Conservation (phyloP, 2,797 vertebrate species). For the Girardinus metallicus region DNA sequence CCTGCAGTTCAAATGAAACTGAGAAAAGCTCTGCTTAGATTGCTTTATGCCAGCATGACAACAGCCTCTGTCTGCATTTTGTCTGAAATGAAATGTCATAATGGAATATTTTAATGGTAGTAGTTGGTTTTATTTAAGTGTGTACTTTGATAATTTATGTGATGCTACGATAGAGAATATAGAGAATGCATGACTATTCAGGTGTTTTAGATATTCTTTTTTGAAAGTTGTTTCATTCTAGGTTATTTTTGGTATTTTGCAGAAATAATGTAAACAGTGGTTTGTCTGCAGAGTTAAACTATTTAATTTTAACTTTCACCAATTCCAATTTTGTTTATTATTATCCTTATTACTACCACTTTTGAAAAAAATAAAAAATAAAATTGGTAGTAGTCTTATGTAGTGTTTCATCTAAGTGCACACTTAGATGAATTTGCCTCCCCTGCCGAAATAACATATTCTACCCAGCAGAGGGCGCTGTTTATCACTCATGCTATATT, state of each 20-base stretch:
- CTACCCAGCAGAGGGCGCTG: constrained; percentile 76
- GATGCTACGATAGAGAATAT: not conserved
- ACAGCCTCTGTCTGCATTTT: not conserved
- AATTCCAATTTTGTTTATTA: not conserved
- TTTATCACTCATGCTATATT: constrained; percentile 57
- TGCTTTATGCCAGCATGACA: constrained; percentile 14
- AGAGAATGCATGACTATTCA: constrained; percentile 19
- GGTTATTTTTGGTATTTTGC: not conserved
- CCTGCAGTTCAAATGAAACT: constrained; percentile 53
- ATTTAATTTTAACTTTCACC: not conserved
- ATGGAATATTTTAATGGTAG: not conserved
- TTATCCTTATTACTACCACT: not conserved
- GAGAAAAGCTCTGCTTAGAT: constrained; percentile 22
- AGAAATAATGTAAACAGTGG: not conserved
- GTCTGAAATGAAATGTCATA: not conserved
- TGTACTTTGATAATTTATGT: constrained; percentile 20
- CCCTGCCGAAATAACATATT: constrained; percentile 1
- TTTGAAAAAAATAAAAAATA: not conserved
- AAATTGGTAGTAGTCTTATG: not conserved
- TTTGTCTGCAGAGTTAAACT: not conserved
- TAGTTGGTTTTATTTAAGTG: constrained; percentile 2
- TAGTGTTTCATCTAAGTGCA: not conserved
- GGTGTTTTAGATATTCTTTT: constrained; percentile 26
- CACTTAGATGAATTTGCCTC: not conserved
- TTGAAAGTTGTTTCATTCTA: constrained; percentile 5